Base-by-base conservation (phyloP, 1,140 invertebrate genomes). In the Heliconius hermathena region DNA sequence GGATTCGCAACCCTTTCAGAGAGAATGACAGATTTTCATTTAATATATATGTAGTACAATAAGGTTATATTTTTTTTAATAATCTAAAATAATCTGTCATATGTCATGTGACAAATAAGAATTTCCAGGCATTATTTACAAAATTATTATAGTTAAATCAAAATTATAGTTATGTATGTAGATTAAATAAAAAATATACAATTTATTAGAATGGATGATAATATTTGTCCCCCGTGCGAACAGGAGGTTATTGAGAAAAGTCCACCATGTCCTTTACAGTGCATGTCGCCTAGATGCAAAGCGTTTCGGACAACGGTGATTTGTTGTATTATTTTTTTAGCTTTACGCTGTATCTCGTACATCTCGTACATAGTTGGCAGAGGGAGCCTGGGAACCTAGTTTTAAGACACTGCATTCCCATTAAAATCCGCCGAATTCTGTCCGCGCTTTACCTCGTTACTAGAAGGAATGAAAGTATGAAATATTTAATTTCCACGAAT, bases 181-280 rank as follows among this genome's bases (percentile, higher is more conserved):
- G 3, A 57, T 22, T 57, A 57, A 22, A 22, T 57, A 22, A 57
- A 22, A 22, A 22, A 57, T n/a, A 57, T 57, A 57, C 20, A 22
- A 22, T 57, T 57, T 57, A 57, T 22, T 2, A 71, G 41, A 73
- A 87, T 87, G 87, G 88, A 88, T 73, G 82, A 89, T 16, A 84
- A 82, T 29, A 36, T 49, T 9, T 89, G 89, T 46, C 77, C 80
- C 41, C 86, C 85, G 0, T 90, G 89, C 71, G 83, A 89, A 20
- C 74, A 89, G 70, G 80, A 85, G 0, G 49, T 85, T 8, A 79
- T 86, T 57, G 87, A 90, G 2, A 90, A 88, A 74, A 33, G 78
- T 3, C 88, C 89, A 2, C 84, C 85, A 0, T 92, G 90, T 60
- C 90, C 89, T 1, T 76, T 92, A 16, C 84, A 87, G n/a, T 92